Evolutionary conservation across 2,888 invertebrate species (phyloP), one percentile per base, ranked within the genome.

Genomic region (Pinctada fucata): DNA sequence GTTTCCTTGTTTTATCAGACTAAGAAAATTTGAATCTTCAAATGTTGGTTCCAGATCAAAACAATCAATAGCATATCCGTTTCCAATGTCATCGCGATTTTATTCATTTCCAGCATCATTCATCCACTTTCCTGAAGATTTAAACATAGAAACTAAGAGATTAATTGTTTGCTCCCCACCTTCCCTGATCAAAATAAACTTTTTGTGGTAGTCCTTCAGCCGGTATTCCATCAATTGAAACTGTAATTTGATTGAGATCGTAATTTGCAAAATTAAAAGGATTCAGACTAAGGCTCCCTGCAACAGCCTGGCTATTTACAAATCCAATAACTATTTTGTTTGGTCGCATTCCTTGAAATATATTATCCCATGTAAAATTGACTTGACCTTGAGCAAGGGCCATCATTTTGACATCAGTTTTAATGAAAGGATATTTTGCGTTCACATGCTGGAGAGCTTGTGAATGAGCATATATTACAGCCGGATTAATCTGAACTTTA

Each of bases 41-140:
- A 74, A 75, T 50, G n/a, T 52, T 51, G 79, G 79, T 58, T 78
- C 76, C 2, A 81, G 48, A 13, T 76, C 74, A 58, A 81, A 79
- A 3, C 73, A 69, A 49, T 73, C 78, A 5, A 81, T 8, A 8
- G 74, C 73, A 65, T 64, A 71, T 50, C 76, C 76, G 2, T 63
- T 51, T n/a, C 64, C 71, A 50, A 58, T 47, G 50, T 70, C 76
- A 8, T 48, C 69, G 4, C 48, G 48, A n/a, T n/a, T n/a, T n/a
- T n/a, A n/a, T n/a, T n/a, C n/a, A n/a, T n/a, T n/a, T n/a, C n/a
- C n/a, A n/a, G n/a, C n/a, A 47, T 76, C 72, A 51, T 63, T 50
- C 76, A 76, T 72, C 72, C 65, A 76, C 65, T 65, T 64, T 45
- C 70, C 70, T n/a, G 66, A 72, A 45, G 66, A 52, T 66, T 72